These are phyloP conservation scores for Pristiophorus japonicus DNA, from an alignment of 2,113 vertebrate genomes.

Conservation along the genomic window DNA sequence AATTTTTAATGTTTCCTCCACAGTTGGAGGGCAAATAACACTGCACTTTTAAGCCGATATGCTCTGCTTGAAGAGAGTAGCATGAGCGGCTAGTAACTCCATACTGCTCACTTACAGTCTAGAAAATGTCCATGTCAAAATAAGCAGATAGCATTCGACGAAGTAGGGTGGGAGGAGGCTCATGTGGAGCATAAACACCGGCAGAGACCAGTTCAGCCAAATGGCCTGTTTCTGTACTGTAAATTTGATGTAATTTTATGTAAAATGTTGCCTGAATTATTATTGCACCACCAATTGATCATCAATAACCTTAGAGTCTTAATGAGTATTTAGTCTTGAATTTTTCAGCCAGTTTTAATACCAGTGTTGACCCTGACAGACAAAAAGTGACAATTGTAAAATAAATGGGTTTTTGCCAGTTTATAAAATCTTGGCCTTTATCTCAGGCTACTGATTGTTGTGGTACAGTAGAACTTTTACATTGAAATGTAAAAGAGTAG, in stretches of 20 bases:
- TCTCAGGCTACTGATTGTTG: not conserved
- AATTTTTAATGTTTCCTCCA: not conserved
- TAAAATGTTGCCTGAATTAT: not conserved
- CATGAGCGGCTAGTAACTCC: not conserved
- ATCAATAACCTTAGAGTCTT: not conserved
- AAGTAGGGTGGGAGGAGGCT: not conserved
- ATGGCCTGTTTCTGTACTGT: not conserved
- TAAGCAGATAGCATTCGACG: not conserved
- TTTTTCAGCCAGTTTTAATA: not conserved
- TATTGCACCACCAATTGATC: not conserved
- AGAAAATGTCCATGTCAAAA: not conserved
- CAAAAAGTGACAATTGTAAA: not conserved
- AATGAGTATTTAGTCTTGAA: not conserved
- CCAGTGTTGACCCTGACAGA: not conserved
- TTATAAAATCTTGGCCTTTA: not conserved
- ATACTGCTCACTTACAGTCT: not conserved
- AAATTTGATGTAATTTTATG: not conserved
- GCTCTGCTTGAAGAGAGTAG: not conserved
- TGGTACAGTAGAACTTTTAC: not conserved
- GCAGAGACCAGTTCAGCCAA: not conserved
- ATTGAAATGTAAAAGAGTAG: not conserved
- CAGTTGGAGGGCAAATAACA: not conserved
- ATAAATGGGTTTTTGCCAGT: not conserved
- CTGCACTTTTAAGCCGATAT: not conserved
- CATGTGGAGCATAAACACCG: not conserved